Base-by-base conservation (phyloP, 2,888 invertebrate genomes). In the Tuberolachnus salignus region DNA sequence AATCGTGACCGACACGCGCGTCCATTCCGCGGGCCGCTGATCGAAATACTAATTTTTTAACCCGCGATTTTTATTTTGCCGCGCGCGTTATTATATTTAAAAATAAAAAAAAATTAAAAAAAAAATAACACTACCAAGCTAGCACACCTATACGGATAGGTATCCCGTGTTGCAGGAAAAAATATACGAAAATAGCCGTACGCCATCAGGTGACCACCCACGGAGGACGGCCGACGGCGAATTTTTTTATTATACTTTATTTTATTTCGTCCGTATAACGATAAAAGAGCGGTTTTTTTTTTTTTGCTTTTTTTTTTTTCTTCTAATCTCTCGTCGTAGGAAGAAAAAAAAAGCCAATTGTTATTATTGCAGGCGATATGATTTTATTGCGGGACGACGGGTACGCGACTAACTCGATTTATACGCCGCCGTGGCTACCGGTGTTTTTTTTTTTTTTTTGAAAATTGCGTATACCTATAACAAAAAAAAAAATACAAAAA, bases 31-130 rank as follows among this genome's bases (percentile, higher is more conserved):
- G 53, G 16, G 6, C n/a, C 67, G 16, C 34, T 49, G 63, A 53
- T 78, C 78, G 69, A 78, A 78, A 78, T 78, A 78, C 69, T 78
- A 78, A 78, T 78, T 59, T 69, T 59, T 78, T 34, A 34, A 51
- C 23, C 23, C 59, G 51, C 57, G 21, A 51, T 69, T 55, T 78
- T 23, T 57, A 55, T 34, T 46, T 53, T 19, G 42, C 13, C 21
- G n/a, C 42, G 26, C 19, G n/a, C 2, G 4, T n/a, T n/a, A n/a
- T n/a, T n/a, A n/a, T n/a, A n/a, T n/a, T n/a, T n/a, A n/a, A n/a
- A n/a, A n/a, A n/a, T n/a, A n/a, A n/a, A n/a, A n/a, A n/a, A n/a
- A n/a, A n/a, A n/a, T n/a, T n/a, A n/a, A 6, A 34, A 53, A 57
- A 57, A 71, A 69, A 13, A 23, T 26, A 34, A 53, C 53, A n/a